Conservation (phyloP, 2,113 vertebrate genomes). For the Naja naja region DNA sequence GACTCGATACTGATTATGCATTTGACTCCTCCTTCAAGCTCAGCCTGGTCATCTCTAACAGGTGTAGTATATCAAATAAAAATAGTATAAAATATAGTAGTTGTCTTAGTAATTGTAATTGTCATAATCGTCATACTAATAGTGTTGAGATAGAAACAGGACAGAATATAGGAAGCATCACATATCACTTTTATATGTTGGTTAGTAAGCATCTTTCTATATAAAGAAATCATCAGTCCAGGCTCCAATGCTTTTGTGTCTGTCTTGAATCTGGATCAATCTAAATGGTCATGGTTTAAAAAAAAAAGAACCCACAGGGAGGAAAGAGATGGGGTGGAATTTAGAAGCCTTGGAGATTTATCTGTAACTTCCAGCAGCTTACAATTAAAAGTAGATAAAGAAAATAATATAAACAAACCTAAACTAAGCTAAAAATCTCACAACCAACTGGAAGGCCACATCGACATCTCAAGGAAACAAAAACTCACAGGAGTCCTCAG, state of each 20-base stretch:
- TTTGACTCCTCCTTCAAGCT: neutral
- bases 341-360: neutral
- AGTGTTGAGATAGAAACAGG: neutral
- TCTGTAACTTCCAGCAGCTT: neutral
- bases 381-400: neutral
- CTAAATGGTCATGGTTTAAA: neutral
- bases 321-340: neutral
- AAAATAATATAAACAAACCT: neutral
- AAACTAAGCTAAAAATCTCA: neutral
- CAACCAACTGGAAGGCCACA: neutral
- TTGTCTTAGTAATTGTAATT: neutral
- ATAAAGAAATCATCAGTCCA: neutral
- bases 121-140: neutral
- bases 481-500: neutral
- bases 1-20: neutral
- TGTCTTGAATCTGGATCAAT: neutral
- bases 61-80: neutral
- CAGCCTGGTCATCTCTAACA: neutral
- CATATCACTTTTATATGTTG: neutral
- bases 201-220: neutral
- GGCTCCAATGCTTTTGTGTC: neutral
- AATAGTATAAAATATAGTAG: neutral
- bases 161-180: neutral
- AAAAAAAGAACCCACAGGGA: too few species aligned
- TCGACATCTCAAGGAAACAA: neutral